Evolutionary conservation across 2,113 vertebrate genomes (phyloP).

Genomic region (Aldabrachelys gigantea): DNA sequence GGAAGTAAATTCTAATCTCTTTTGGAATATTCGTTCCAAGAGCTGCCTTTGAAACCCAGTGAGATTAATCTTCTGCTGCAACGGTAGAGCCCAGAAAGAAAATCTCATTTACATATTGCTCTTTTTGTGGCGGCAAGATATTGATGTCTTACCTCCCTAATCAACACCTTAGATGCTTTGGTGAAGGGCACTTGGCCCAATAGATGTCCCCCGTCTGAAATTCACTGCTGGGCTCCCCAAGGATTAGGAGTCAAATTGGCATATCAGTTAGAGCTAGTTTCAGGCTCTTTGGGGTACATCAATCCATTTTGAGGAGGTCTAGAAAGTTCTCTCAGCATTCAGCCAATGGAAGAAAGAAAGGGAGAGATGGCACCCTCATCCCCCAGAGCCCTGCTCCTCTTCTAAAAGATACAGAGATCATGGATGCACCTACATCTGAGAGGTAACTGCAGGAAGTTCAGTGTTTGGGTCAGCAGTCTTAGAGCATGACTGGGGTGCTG

Average conservation of each 20-base stretch:
- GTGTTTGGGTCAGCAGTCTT: neutral
- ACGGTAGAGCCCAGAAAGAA: neutral
- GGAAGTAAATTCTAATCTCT: neutral
- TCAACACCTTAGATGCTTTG: neutral
- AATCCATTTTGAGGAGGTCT: neutral
- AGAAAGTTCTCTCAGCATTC: neutral
- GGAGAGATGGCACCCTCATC: neutral
- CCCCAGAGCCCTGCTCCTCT: slow-evolving; percentile 17
- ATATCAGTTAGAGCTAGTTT: neutral
- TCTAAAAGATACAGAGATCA: neutral
- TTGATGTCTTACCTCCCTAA: neutral
- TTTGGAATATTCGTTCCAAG: neutral
- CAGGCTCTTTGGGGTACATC: neutral
- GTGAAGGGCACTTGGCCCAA: neutral
- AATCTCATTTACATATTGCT: neutral
- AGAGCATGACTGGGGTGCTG: neutral
- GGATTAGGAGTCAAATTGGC: neutral
- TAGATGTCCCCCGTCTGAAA: neutral
- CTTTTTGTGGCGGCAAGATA: neutral
- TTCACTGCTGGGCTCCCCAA: neutral
- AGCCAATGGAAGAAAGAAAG: neutral
- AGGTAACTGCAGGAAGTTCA: neutral
- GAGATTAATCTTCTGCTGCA: neutral
- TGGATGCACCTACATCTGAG: neutral
- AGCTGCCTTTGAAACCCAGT: slow-evolving; percentile 9